A percentile compares a stretch with the other conserved stretches of the same genome.
phyloP scores from a whole-genome alignment of 2,113 vertebrate genomes.

The Scatophagus argus region DNA sequence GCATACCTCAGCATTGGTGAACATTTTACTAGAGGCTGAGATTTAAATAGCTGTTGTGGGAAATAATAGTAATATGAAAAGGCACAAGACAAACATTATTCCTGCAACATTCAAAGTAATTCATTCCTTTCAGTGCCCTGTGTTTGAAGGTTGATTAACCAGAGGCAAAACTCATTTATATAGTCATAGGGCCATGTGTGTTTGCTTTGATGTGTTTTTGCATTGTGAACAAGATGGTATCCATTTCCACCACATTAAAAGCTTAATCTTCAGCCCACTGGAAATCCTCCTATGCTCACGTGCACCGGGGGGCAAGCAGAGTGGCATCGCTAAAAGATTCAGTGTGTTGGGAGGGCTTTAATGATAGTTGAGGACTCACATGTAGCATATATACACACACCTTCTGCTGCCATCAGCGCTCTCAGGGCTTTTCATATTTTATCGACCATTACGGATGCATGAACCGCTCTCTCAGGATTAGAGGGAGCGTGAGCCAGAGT shows the following conservation, averaged over 20 bases:
- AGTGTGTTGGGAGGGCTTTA: constrained; percentile 42
- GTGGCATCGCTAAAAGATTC: constrained; percentile 62
- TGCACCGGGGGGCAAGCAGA: constrained; percentile 37
- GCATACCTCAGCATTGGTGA: constrained; percentile 22
- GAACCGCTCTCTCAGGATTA: constrained; percentile 70
- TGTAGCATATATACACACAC: constrained; percentile 3
- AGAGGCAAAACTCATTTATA: constrained; percentile 30
- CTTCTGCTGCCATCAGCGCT: constrained; percentile 62
- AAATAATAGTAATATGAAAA: constrained; percentile 5
- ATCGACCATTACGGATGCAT: constrained; percentile 71
- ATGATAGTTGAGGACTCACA: constrained; percentile 47
- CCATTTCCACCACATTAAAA: constrained; percentile 63
- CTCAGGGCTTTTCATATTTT: constrained; percentile 67
- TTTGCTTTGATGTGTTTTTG: constrained; percentile 55
- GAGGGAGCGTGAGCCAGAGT: constrained; percentile 31
- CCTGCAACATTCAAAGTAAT: constrained; percentile 14
- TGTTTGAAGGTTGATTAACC: constrained; percentile 31
- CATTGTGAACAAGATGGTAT: constrained; percentile 59
- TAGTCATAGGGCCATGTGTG: constrained; percentile 6
- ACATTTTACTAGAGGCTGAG: constrained; percentile 5
- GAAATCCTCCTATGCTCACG: constrained; percentile 48
- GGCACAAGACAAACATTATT: constrained; percentile 7
- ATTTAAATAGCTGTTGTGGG: background rate
- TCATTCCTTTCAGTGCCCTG: constrained; percentile 22
- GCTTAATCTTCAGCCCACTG: constrained; percentile 51